Base-by-base conservation (phyloP, 1,140 invertebrate genomes). In the Nautilus pompilius region DNA sequence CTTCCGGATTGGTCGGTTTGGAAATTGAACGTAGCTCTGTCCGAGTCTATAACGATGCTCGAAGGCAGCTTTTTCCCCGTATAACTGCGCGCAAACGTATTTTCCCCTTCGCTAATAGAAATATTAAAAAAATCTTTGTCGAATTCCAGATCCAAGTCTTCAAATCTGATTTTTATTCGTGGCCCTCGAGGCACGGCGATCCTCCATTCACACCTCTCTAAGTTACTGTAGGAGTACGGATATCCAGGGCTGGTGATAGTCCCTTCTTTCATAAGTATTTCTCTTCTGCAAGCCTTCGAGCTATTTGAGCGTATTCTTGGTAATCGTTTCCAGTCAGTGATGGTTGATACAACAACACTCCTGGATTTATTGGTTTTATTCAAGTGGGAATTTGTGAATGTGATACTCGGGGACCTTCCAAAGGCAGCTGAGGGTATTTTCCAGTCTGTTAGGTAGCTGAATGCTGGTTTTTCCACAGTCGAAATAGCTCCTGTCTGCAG, bases 281-380 rank as follows among this genome's bases (percentile, higher is more conserved):
- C n/a, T 41, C 51, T 70, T 66, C n/a, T n/a, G 36, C 66, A 68
- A 54, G 65, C 62, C 3, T 34, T 62, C n/a, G n/a, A n/a, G n/a
- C n/a, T n/a, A n/a, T n/a, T n/a, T n/a, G n/a, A n/a, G n/a, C n/a
- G n/a, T n/a, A n/a, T n/a, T n/a, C n/a, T n/a, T n/a, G n/a, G n/a
- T n/a, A n/a, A n/a, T n/a, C n/a, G n/a, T n/a, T n/a, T n/a, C n/a
- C n/a, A n/a, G n/a, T n/a, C n/a, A n/a, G n/a, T n/a, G n/a, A n/a
- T n/a, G n/a, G n/a, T n/a, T n/a, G n/a, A n/a, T n/a, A n/a, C n/a
- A n/a, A n/a, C n/a, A n/a, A n/a, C n/a, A n/a, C n/a, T n/a, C n/a
- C n/a, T n/a, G n/a, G n/a, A n/a, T n/a, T n/a, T n/a, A n/a, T n/a
- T n/a, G n/a, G n/a, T n/a, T n/a, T n/a, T n/a, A n/a, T n/a, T n/a